phyloP scores from a whole-genome alignment of 2,888 invertebrate genomes.

The Proisotoma minuta region DNA sequence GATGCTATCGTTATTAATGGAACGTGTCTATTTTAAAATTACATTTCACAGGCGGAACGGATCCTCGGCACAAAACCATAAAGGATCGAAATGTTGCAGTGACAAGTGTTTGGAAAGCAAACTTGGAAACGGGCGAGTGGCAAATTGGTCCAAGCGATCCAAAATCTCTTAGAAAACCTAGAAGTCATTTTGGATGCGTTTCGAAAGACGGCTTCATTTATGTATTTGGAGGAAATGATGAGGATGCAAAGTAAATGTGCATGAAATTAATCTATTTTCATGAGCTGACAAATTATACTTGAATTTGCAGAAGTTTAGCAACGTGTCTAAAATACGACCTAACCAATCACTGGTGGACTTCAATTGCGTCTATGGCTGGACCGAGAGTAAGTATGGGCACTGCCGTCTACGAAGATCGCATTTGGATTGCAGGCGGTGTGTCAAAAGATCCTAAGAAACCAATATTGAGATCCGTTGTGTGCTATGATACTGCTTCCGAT shows the following conservation, averaged over 20 bases:
- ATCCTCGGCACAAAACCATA: conserved; percentile 59
- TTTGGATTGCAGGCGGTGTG: conserved; percentile 72
- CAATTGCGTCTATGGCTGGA: conserved; percentile 58
- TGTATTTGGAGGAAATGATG: conserved; percentile 67
- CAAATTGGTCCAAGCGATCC: conserved; percentile 54
- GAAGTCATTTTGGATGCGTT: conserved; percentile 68
- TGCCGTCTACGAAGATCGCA: conserved; percentile 60
- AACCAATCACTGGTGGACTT: conserved; percentile 57
- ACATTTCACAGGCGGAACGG: conserved; percentile 58
- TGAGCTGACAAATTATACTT: background rate
- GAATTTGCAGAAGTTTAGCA: conserved; percentile 55
- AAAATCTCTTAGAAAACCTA: conserved; percentile 57
- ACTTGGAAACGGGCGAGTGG: conserved; percentile 63
- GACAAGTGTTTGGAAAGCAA: conserved; percentile 65
- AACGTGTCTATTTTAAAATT: background rate
- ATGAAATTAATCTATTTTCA: background rate
- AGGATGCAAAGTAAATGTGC: conserved; percentile 55
- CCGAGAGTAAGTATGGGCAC: conserved; percentile 62
- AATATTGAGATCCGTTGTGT: conserved; percentile 48
- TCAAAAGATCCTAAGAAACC: conserved; percentile 56
- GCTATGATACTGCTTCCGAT: conserved; percentile 16
- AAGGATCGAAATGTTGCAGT: conserved; percentile 58
- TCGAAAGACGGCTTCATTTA: conserved; percentile 63
- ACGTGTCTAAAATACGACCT: conserved; percentile 63
- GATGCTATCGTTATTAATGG: background rate